Conservation (phyloP, 2,888 invertebrate genomes). For the Synanthedon myopaeformis region DNA sequence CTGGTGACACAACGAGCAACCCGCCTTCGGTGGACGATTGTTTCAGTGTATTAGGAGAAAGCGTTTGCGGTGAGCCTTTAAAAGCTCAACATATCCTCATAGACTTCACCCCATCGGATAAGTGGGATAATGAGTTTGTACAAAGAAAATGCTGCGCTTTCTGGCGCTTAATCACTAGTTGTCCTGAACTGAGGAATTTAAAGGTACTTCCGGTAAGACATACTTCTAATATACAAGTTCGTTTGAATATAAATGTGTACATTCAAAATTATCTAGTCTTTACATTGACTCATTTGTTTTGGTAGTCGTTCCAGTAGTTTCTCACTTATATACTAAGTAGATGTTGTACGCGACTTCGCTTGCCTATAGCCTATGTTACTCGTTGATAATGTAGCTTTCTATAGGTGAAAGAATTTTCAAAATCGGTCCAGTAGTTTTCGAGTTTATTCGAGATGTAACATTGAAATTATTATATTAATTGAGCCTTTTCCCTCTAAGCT, state of each 20-base stretch:
- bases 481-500: too few relatives aligned
- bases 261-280: not conserved
- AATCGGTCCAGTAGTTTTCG: too few relatives aligned
- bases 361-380: too few relatives aligned
- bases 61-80: conserved; percentile 20
- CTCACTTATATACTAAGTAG: not conserved
- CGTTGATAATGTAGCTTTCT: too few relatives aligned
- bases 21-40: not conserved
- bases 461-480: too few relatives aligned
- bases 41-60: conserved; percentile 11
- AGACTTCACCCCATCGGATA: conserved; percentile 21
- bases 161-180: conserved; percentile 19
- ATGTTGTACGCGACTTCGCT: too few relatives aligned
- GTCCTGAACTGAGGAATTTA: conserved; percentile 11
- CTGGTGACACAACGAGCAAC: not conserved
- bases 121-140: conserved; percentile 14
- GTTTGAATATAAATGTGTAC: not conserved
- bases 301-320: not conserved
- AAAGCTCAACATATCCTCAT: conserved; percentile 19
- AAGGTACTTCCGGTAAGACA: conserved; percentile 11
- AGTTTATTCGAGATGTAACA: too few relatives aligned
- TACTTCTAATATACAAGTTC: not conserved
- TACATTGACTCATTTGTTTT: not conserved
- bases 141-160: conserved; percentile 20
- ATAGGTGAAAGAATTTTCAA: too few relatives aligned